phyloP scores from a whole-genome alignment of 2,113 vertebrate genomes.

The Apeltes quadracus region DNA sequence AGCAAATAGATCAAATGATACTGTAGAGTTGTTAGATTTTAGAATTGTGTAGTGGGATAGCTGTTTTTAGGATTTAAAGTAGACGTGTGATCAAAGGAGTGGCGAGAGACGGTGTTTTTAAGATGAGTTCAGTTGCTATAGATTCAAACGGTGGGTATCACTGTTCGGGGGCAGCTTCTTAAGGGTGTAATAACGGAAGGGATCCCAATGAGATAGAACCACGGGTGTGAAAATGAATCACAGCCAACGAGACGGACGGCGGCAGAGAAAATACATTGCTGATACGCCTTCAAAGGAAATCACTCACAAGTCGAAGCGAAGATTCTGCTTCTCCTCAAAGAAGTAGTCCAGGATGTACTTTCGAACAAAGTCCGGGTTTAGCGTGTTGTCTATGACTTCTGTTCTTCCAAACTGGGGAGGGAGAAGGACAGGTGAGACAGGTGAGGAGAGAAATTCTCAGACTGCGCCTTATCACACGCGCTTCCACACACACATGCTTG shows the following conservation, averaged over 20 bases:
- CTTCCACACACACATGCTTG: slow-evolving; percentile 15
- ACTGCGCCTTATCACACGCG: slow-evolving; percentile 5
- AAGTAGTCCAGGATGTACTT: slow-evolving; percentile 96
- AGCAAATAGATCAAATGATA: slow-evolving; percentile 2
- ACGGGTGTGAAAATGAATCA: background rate
- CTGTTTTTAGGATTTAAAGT: background rate
- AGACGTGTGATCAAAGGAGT: background rate
- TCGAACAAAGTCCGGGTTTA: slow-evolving; percentile 93
- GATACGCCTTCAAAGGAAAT: slow-evolving; percentile 21
- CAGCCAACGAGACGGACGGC: background rate
- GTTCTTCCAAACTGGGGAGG: slow-evolving; percentile 90
- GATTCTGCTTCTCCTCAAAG: slow-evolving; percentile 95
- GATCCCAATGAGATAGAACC: background rate
- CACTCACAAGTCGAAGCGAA: slow-evolving; percentile 97
- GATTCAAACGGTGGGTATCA: no score
- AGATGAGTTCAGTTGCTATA: no score
- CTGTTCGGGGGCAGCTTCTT: background rate
- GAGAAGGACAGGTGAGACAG: slow-evolving; percentile 26
- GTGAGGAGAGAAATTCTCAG: slow-evolving; percentile 22
- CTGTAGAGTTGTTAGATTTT: background rate
- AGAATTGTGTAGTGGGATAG: background rate
- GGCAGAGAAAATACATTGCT: background rate
- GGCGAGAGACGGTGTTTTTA: background rate
- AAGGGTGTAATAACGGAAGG: background rate
- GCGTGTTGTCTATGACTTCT: slow-evolving; percentile 93